Base-by-base conservation (phyloP, 2,113 vertebrate species). In the Potamarius usumacintae region DNA sequence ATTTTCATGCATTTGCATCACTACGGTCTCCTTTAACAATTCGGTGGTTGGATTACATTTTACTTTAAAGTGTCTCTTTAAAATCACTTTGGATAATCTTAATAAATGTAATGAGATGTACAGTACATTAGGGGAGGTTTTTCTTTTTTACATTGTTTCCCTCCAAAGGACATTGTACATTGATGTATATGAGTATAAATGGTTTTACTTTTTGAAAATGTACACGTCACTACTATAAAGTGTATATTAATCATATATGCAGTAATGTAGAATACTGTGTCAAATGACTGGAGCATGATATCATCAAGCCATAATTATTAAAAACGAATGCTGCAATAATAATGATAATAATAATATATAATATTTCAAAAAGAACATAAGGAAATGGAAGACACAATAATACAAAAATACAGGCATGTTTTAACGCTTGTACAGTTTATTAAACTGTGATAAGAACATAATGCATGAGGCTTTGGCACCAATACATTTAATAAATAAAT, bases 401-500 rank as follows among this genome's bases (percentile, higher is more conserved):
- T n/a, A 48, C 25, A 67, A 82, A 30, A 63, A n/a, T n/a, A 53
- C 4, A 53, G 18, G 34, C 18, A 34, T 42, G n/a, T 84, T 82
- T 84, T 42, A 89, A 85, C 83, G 83, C 63, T 85, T 84, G 76
- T 85, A 90, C 85, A 89, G 85, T 89, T 89, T 89, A 87, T 89
- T 89, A 89, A 87, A 87, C 81, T 84, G 71, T 83, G 34, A 71
- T 76, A 76, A 71, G 88, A 91, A 87, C 88, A 89, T 89, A 86
- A 91, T 92, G 91, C 92, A 93, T 89, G 82, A 90, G 69, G 87
- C 74, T 93, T 93, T 93, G 92, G 92, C 92, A 93, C 90, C 88
- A 89, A 84, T 88, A 92, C 82, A 90, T 89, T 89, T 57, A 92
- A 93, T 92, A 92, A 93, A 93, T 92, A 92, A 90, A 89, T 87